Percentiles rank a stretch among this genome's conserved stretches.
Conservation (phyloP, 2,113 vertebrate species). For the Myotis brandtii region DNA sequence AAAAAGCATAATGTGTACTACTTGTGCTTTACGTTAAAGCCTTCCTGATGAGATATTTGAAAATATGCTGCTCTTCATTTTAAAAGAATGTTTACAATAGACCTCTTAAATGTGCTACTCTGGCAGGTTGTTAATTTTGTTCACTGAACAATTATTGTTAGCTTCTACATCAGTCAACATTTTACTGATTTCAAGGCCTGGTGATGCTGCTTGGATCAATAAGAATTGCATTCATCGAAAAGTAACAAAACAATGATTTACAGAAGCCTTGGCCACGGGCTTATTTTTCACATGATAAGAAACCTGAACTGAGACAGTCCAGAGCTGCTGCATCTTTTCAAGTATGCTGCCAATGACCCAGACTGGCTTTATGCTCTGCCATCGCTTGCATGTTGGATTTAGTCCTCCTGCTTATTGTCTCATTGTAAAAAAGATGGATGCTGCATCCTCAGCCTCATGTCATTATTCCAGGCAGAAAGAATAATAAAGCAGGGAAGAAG, state of each 20-base stretch:
- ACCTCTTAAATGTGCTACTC: background rate
- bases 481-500: background rate
- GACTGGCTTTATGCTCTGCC: background rate
- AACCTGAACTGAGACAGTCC: background rate
- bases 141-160: background rate
- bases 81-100: background rate
- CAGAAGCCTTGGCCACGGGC: background rate
- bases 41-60: background rate
- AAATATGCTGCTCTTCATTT: background rate
- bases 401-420: background rate
- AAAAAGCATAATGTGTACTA: background rate
- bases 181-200: constrained; percentile 21
- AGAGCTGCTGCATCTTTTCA: background rate
- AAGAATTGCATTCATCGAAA: background rate
- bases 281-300: background rate
- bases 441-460: background rate
- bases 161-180: background rate
- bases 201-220: background rate
- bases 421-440: background rate
- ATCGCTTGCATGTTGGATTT: background rate
- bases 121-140: background rate
- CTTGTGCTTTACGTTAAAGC: background rate
- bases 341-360: background rate
- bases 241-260: background rate
- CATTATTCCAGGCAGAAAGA: background rate